These are phyloP conservation scores for Holotrichia oblita DNA, from an alignment of 1,140 invertebrate genomes.

Conservation along the genomic window DNA sequence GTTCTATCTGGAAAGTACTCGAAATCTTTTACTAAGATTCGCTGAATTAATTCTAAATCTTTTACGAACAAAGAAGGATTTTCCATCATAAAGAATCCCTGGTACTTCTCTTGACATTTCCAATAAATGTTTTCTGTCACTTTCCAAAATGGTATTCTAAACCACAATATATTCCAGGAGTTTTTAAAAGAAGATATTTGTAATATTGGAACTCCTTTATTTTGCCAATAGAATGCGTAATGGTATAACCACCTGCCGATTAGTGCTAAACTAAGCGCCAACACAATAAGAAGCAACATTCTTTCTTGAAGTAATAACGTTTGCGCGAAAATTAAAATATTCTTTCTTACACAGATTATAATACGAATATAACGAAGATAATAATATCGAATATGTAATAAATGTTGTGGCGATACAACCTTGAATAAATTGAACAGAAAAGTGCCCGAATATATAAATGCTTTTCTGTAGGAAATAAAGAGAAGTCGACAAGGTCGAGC, in stretches of 20 bases:
- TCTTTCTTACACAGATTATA: too few relatives aligned
- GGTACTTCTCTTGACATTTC: conserved; percentile 11
- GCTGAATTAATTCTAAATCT: conserved; percentile 18
- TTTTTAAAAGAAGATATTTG: background rate
- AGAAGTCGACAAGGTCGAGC: too few relatives aligned
- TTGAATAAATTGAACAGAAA: too few relatives aligned
- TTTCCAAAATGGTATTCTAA: background rate
- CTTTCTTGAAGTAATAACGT: background rate
- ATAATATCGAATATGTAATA: too few relatives aligned
- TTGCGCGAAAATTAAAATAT: background rate
- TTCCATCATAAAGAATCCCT: conserved; percentile 10
- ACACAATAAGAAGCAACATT: background rate
- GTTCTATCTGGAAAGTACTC: conserved; percentile 26
- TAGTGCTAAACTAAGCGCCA: background rate
- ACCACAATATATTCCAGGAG: background rate
- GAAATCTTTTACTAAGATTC: conserved; percentile 31
- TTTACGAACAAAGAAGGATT: conserved; percentile 26
- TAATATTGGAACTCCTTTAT: background rate
- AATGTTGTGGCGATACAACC: too few relatives aligned
- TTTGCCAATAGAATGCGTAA: background rate
- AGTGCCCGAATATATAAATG: too few relatives aligned
- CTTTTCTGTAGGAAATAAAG: too few relatives aligned
- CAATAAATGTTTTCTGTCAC: background rate
- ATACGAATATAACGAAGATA: too few relatives aligned
- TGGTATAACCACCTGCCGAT: background rate